Evolutionary conservation across 1,140 invertebrate genomes (phyloP).

Genomic region (Melanaphis sacchari): DNA sequence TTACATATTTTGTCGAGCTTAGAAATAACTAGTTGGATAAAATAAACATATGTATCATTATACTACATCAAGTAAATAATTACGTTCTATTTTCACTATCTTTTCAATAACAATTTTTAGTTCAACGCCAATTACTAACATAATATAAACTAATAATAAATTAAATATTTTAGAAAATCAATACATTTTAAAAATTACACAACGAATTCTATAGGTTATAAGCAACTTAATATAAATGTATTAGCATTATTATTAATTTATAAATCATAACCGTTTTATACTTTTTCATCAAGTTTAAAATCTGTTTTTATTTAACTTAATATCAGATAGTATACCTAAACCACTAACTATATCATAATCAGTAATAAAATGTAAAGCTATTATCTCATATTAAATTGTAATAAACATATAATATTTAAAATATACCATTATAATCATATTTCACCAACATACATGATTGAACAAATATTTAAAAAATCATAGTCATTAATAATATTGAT

Average conservation of each 20-base stretch:
- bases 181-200: neutral
- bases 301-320: too few species aligned
- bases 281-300: neutral
- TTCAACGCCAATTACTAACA: neutral
- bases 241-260: neutral
- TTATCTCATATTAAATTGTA: conserved; percentile 7
- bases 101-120: conserved; percentile 8
- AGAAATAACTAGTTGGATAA: conserved; percentile 14
- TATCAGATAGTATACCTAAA: too few species aligned
- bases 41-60: conserved; percentile 16
- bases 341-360: neutral
- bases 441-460: neutral
- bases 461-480: neutral
- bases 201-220: neutral
- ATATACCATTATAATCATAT: neutral
- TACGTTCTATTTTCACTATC: neutral
- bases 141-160: neutral
- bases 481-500: neutral
- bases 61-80: neutral
- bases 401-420: neutral
- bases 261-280: neutral
- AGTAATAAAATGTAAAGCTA: neutral
- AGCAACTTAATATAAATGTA: neutral
- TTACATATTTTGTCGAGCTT: conserved; percentile 2
- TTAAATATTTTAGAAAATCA: neutral